These are phyloP conservation scores for Ardeotis arabs DNA, from an alignment of 2,113 vertebrate species.

Conservation along the genomic window DNA sequence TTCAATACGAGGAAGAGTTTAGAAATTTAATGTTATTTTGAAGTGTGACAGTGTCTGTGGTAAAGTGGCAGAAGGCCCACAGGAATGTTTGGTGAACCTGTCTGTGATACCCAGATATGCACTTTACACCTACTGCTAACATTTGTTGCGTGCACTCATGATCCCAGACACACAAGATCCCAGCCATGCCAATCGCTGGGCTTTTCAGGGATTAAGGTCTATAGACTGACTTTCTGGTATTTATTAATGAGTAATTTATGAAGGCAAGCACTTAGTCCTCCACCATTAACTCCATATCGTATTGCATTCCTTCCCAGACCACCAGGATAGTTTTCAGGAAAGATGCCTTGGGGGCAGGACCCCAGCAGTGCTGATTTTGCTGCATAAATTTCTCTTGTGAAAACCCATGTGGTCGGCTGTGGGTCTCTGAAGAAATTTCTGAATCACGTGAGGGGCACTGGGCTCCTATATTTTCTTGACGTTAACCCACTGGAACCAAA, in stretches of 20 bases:
- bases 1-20: too few relatives aligned
- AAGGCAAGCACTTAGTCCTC: background rate
- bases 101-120: background rate
- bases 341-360: background rate
- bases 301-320: background rate
- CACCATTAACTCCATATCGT: fast-evolving
- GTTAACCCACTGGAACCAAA: fast-evolving
- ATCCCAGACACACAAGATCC: background rate
- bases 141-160: fast-evolving
- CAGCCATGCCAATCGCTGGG: background rate
- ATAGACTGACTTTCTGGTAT: background rate
- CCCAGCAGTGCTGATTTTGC: background rate
- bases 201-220: constrained; percentile 2
- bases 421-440: background rate
- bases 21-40: background rate
- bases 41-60: fast-evolving
- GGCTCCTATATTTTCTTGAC: background rate
- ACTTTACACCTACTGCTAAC: background rate
- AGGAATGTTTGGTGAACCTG: background rate
- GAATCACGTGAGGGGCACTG: background rate
- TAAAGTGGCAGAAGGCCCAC: background rate
- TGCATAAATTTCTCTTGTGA: background rate
- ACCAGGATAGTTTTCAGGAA: background rate
- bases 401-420: background rate
- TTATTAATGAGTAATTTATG: background rate